phyloP scores from a whole-genome alignment of 2,113 vertebrate species.

The Pseudopodoces humilis region DNA sequence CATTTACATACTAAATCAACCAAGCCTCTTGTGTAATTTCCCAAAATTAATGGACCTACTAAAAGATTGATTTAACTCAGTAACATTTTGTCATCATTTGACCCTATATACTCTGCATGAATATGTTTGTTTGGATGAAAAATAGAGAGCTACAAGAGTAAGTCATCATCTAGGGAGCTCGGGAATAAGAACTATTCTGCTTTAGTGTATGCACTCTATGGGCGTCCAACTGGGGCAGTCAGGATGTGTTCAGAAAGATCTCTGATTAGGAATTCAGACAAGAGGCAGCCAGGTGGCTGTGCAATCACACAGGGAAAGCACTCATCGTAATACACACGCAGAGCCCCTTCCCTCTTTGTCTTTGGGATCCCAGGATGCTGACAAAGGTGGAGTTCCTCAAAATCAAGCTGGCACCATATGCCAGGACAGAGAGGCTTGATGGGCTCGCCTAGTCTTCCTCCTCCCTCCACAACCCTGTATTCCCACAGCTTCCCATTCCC shows the following conservation, averaged over 20 bases:
- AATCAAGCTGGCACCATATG: background rate
- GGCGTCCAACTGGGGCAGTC: background rate
- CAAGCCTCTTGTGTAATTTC: background rate
- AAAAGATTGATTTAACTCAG: background rate
- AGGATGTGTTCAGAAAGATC: background rate
- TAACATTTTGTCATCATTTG: background rate
- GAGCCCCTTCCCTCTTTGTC: background rate
- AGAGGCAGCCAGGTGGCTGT: background rate
- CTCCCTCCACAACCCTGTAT: background rate
- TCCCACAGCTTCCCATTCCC: background rate
- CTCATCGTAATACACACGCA: fast-evolving
- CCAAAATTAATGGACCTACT: background rate
- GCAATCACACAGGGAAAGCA: background rate
- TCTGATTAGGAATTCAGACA: background rate
- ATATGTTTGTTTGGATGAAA: background rate
- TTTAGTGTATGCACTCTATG: fast-evolving
- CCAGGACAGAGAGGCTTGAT: background rate
- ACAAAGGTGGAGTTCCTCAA: background rate
- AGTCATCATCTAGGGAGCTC: background rate
- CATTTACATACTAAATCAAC: background rate
- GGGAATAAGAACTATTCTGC: background rate
- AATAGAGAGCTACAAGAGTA: background rate
- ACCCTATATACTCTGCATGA: background rate
- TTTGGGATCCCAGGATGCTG: background rate
- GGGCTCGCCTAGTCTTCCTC: background rate